phyloP scores from a whole-genome alignment of 2,888 invertebrate genomes.

The Drosophila greeni region DNA sequence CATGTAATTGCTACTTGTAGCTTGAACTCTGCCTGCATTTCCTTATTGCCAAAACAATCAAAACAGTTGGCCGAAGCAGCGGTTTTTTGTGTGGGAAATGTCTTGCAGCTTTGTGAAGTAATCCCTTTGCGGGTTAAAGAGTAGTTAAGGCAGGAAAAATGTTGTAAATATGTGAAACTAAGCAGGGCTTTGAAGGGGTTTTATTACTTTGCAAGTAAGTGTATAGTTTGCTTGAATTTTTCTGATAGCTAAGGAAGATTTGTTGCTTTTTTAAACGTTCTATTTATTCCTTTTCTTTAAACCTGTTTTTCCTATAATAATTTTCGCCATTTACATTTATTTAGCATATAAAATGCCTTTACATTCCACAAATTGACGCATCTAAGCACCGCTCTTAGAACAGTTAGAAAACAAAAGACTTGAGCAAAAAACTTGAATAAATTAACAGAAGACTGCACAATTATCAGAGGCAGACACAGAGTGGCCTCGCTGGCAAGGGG shows the following conservation, averaged over 20 bases:
- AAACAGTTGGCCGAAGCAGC: conserved; percentile 23
- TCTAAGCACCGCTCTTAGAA: conserved; percentile 35
- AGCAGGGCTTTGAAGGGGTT: background rate
- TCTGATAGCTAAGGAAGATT: background rate
- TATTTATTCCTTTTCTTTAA: background rate
- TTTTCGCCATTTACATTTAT: background rate
- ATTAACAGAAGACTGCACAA: conserved; percentile 62
- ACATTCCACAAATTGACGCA: conserved; percentile 16
- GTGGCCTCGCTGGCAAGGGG: background rate
- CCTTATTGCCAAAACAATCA: conserved; percentile 38
- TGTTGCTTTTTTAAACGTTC: no score
- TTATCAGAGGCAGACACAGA: conserved; percentile 38
- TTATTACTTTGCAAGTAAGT: background rate
- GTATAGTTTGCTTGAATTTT: background rate
- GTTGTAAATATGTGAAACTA: background rate
- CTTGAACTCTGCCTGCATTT: conserved; percentile 25
- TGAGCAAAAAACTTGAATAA: conserved; percentile 55
- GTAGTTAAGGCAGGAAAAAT: background rate
- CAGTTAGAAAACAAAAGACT: conserved; percentile 58
- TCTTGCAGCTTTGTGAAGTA: background rate
- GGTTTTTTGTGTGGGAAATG: conserved; percentile 10
- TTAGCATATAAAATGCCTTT: background rate
- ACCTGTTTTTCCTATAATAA: accelerated
- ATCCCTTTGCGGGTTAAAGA: conserved; percentile 5
- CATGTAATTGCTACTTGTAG: conserved; percentile 33